Percentiles rank a stretch among this genome's conserved stretches.
These are phyloP conservation scores for Polyommatus iphigenia DNA, from an alignment of 2,888 invertebrate species.

Conservation along the genomic window DNA sequence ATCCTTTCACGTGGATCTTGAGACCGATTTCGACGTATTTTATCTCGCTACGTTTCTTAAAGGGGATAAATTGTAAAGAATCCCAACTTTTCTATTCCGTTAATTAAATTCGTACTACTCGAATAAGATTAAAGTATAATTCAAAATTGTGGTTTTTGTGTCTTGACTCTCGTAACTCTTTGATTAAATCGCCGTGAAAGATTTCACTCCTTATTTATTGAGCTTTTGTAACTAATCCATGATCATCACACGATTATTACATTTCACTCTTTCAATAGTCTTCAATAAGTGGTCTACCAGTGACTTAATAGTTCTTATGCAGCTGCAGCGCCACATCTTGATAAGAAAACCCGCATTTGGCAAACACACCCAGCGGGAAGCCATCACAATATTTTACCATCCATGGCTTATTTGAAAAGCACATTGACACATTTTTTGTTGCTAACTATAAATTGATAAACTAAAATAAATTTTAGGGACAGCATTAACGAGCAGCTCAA, in stretches of 20 bases:
- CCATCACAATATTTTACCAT: constrained; percentile 79
- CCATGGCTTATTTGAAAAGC: constrained; percentile 56
- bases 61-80: constrained; percentile 29
- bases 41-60: constrained; percentile 14
- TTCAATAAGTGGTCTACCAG: not conserved
- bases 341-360: constrained; percentile 77
- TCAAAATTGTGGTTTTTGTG: constrained; percentile 10
- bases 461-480: not conserved
- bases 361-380: constrained; percentile 75
- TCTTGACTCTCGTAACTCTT: not conserved
- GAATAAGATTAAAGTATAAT: constrained; percentile 6
- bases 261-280: not conserved
- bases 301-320: constrained; percentile 35
- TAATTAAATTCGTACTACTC: constrained; percentile 16
- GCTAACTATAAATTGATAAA: constrained; percentile 20
- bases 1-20: constrained; percentile 28
- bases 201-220: not conserved
- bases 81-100: constrained; percentile 26
- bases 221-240: not conserved
- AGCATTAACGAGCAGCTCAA: not conserved
- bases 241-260: not conserved
- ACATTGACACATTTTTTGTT: constrained; percentile 28
- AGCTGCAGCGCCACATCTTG: constrained; percentile 71
- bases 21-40: constrained; percentile 18
- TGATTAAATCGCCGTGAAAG: not conserved